Conservation (phyloP, 2,888 invertebrate genomes). For the Macrosiphum euphorbiae region DNA sequence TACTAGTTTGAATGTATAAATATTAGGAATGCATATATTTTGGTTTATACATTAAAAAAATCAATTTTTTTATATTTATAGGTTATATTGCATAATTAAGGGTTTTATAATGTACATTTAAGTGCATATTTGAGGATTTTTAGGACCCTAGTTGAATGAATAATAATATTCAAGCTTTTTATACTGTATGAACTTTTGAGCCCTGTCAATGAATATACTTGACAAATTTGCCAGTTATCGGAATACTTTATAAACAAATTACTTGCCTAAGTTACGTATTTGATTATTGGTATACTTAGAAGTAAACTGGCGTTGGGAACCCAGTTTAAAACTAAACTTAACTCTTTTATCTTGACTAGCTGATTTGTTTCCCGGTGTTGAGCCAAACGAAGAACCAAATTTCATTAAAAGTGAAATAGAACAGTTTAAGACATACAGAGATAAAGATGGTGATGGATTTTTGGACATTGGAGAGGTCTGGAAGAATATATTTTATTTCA, state of each 20-base stretch:
- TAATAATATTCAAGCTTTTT: background rate
- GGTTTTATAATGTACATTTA: background rate
- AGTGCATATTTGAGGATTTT: background rate
- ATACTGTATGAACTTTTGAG: background rate
- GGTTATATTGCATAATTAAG: too few species aligned
- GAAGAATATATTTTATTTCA: slow-evolving; percentile 6
- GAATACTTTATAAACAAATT: background rate
- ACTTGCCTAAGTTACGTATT: background rate
- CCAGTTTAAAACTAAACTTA: background rate
- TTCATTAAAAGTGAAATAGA: slow-evolving; percentile 96
- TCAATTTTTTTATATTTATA: too few species aligned
- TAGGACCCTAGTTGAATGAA: background rate
- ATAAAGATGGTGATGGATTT: slow-evolving; percentile 89
- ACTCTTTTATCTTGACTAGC: slow-evolving; percentile 70
- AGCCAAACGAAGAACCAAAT: slow-evolving; percentile 81
- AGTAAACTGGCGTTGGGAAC: background rate
- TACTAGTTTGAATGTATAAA: too few species aligned
- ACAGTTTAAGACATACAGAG: slow-evolving; percentile 86
- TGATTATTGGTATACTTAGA: background rate
- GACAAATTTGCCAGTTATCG: background rate
- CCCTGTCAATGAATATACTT: background rate
- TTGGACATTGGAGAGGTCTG: slow-evolving; percentile 88
- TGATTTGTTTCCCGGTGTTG: slow-evolving; percentile 87
- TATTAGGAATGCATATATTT: too few species aligned
- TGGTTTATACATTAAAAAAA: too few species aligned